Base-by-base conservation (phyloP, 2,888 invertebrate genomes). In the Pasiphila rectangulata region DNA sequence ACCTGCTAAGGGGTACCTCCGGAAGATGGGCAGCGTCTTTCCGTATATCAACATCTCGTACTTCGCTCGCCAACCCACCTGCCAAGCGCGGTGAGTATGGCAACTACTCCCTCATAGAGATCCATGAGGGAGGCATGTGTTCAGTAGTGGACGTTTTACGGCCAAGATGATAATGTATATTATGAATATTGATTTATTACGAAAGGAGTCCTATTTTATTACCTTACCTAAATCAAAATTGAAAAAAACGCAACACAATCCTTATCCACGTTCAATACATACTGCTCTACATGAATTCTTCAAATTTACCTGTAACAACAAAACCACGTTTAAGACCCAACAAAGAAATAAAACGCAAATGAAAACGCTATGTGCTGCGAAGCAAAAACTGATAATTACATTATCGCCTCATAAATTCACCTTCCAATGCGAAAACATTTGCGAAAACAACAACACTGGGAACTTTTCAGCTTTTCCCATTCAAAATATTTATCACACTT, bases 401-500 rank as follows among this genome's bases (percentile, higher is more conserved):
- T 30, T 35, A 30, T 24, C 12, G 36, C 34, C 32, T 19, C 40
- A 34, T 37, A 27, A 42, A 41, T 41, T 49, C n/a, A 37, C 40
- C 29, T 39, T 21, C 13, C 41, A 32, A 23, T 3, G 24, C 13
- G 36, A 17, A 37, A 49, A 38, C 36, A 36, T 32, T n/a, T 41
- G 3, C 17, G 39, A 7, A 6, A 49, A 45, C 13, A 35, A n/a
- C n/a, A n/a, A n/a, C 16, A 13, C 34, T 35, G 15, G 41, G 23
- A 50, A 45, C 36, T 45, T 49, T 49, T 23, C 42, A 19, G 35
- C 29, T 39, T 17, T 36, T 35, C 32, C 39, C 51, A 46, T 42
- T 45, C 30, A 53, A 54, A 55, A 51, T 47, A 43, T 51, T 53
- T 54, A 55, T 43, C 56, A 56, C 58, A 51, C 53, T 61, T 56